A percentile compares a stretch with the other conserved stretches of the same genome.
phyloP scores from a whole-genome alignment of 2,888 invertebrate species.

The Synanthedon tipuliformis region DNA sequence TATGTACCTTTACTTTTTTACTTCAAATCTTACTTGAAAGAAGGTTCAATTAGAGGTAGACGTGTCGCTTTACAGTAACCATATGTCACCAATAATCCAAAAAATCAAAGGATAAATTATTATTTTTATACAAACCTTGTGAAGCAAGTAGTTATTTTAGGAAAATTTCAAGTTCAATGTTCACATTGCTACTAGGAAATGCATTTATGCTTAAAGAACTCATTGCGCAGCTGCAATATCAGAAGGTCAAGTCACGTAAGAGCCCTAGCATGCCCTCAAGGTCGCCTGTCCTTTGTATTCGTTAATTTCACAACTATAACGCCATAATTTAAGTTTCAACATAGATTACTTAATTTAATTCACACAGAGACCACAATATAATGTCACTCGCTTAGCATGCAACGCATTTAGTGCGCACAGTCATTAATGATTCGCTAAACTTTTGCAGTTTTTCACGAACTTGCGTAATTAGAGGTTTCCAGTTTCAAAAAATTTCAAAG shows the following conservation, averaged over 20 bases:
- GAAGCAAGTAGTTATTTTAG: no score
- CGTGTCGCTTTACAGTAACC: no score
- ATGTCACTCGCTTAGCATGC: not conserved
- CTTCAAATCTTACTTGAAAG: no score
- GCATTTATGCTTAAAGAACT: not conserved
- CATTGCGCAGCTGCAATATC: conserved; percentile 1
- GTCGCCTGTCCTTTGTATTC: not conserved
- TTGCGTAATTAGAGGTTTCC: no score
- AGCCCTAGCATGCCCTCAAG: not conserved
- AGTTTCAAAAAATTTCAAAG: no score
- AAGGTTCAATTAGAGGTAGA: no score
- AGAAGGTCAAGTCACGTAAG: not conserved
- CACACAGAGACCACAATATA: not conserved
- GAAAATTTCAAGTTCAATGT: not conserved
- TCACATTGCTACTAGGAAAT: not conserved
- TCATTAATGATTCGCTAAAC: conserved; percentile 1
- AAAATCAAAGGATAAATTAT: no score
- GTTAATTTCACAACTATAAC: not conserved
- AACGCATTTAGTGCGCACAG: conserved; percentile 2
- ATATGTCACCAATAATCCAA: no score
- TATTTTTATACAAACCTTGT: no score
- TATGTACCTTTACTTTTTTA: not conserved
- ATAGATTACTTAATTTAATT: not conserved
- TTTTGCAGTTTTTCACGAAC: not conserved
- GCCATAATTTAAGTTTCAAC: not conserved